These are phyloP conservation scores for Julus scanicus DNA, from an alignment of 2,888 invertebrate species.

Conservation along the genomic window DNA sequence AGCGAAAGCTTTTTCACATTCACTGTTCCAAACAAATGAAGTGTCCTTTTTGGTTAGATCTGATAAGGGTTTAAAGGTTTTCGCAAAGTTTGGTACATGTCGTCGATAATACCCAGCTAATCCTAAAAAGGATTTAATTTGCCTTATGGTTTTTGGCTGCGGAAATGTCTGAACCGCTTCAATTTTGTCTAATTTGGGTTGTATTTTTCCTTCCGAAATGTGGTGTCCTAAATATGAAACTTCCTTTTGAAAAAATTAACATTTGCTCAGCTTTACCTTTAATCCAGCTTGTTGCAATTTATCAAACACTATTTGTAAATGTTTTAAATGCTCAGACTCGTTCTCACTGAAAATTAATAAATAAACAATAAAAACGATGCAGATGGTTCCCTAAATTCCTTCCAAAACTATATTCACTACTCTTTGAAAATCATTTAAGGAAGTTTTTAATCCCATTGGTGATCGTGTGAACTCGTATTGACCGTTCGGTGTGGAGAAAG, in stretches of 20 bases:
- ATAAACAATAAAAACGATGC: neutral
- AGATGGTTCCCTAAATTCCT: neutral
- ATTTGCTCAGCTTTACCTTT: slow-evolving; percentile 5
- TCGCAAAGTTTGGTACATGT: slow-evolving; percentile 52
- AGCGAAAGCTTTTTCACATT: neutral
- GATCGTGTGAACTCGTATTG: slow-evolving; percentile 57
- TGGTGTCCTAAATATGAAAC: slow-evolving; percentile 58
- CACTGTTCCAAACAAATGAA: neutral
- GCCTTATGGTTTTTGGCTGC: slow-evolving; percentile 30
- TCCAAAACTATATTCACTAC: slow-evolving; percentile 47
- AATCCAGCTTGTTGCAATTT: neutral
- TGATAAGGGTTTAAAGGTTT: neutral
- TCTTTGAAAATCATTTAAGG: slow-evolving; percentile 56
- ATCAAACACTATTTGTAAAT: neutral
- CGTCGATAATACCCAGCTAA: slow-evolving; percentile 56
- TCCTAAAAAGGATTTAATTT: slow-evolving; percentile 57
- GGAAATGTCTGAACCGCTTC: neutral
- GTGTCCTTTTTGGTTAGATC: neutral
- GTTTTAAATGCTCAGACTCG: neutral
- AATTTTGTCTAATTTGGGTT: slow-evolving; percentile 56
- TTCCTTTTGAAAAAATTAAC: neutral
- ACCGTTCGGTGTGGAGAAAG: slow-evolving; percentile 57
- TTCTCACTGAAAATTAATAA: neutral
- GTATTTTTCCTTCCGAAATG: slow-evolving; percentile 51
- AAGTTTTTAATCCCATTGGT: slow-evolving; percentile 58